Percentiles rank a stretch among this genome's conserved stretches.
Evolutionary conservation across 2,113 vertebrate genomes (phyloP).

Genomic region (Oplegnathus fasciatus): DNA sequence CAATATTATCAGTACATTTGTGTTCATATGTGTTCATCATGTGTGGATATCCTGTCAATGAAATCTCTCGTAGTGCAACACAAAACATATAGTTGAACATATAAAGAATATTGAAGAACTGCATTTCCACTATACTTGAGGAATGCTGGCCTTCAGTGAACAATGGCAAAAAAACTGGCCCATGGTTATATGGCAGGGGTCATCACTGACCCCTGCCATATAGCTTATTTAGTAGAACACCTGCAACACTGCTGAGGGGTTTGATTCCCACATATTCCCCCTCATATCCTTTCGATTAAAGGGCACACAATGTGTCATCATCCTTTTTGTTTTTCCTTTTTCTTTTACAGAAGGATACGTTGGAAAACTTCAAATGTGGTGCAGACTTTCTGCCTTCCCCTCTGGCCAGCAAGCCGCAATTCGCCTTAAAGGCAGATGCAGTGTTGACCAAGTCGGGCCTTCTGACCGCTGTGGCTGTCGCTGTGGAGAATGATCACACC

Average conservation of each 20-base stretch:
- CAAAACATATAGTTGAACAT: neutral
- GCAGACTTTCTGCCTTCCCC: slow-evolving; percentile 94
- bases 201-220: neutral
- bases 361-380: slow-evolving; percentile 87
- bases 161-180: neutral
- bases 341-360: slow-evolving; percentile 58
- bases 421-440: slow-evolving; percentile 68
- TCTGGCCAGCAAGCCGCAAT: slow-evolving; percentile 87
- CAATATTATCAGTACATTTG: neutral
- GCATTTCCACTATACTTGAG: neutral
- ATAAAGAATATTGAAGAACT: neutral
- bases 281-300: neutral
- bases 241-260: neutral
- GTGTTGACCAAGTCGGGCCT: slow-evolving; percentile 74
- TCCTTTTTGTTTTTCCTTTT: neutral
- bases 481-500: slow-evolving; percentile 89
- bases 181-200: neutral
- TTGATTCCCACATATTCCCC: neutral
- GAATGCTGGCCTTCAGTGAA: neutral
- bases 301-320: neutral
- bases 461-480: slow-evolving; percentile 89
- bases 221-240: neutral
- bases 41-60: neutral
- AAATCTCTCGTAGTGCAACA: neutral
- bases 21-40: neutral